Evolutionary conservation across 2,797 vertebrate species (phyloP), one percentile per base, ranked within the genome.

Genomic region (Capromys pilorides): DNA sequence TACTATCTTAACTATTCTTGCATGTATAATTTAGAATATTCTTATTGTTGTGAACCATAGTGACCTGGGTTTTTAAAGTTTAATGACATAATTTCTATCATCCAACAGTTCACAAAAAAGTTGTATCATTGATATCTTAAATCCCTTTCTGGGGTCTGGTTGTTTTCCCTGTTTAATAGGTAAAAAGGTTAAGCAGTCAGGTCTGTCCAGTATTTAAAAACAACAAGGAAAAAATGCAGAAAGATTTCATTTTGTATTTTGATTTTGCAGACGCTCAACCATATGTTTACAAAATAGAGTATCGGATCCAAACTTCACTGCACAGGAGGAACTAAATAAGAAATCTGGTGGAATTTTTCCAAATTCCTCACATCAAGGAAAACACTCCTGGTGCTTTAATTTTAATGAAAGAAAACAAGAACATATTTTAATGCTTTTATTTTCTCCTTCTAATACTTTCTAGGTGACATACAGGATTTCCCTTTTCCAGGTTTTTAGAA

Each of bases 231-330:
- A 89, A 66, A 87, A 59, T 62, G 78, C 79, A 95, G 75, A 82
- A 93, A 71, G 41, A 77, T 87, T 92, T 95, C 41, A 91, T 88
- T 93, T 81, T 87, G 86, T 92, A 62, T 92, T 94, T 90, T 86
- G 88, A 33, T 67, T 96, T 94, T 95, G 26, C 71, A 97, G 92
- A 95, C 24, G 9, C 41, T 22, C 61, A 67, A 85, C 79, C 91
- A 73, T 91, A 57, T 95, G 94, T 96, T 97, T 96, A 97, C 90
- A 93, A 96, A 96, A 94, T 31, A 96, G 80, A 96, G 61, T 36
- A 67, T 91, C 57, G 24, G 66, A 89, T 88, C 83, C 83, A 92
- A 71, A 83, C 89, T 86, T 93, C 36, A 5, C 77, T 39, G 28
- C n/a, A 45, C 84, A 88, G 86, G 59, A 73, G 86, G 77, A 90